Base-by-base conservation (phyloP, 2,113 vertebrate genomes). In the Cinclus mexicanus region DNA sequence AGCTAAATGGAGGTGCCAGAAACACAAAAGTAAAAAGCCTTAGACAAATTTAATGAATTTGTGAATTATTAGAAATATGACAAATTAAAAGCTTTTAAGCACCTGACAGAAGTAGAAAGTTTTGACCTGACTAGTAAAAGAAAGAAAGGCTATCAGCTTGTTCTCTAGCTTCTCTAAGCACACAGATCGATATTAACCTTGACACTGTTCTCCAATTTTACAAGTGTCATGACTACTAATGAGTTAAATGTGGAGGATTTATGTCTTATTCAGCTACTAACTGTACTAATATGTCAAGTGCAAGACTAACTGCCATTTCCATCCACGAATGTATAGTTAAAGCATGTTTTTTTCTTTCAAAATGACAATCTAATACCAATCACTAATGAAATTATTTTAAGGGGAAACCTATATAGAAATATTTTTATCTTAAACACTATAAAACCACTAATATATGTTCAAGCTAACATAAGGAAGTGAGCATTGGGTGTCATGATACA, bases 1-100 rank as follows among this genome's bases (percentile, higher is more conserved):
- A 70, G 41, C 25, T 41, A 64, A 60, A 72, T 0, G 4, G 41
- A 80, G 17, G 39, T 35, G 29, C 14, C 74, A 88, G 33, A 80
- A 87, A 65, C 0, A 7, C 4, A 12, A 9, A 55, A 55, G 20
- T 14, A 2, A 75, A 89, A 79, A 69, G 4, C 16, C 63, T 69
- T 14, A 68, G 9, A 42, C 2, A 0, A 39, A 37, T 80, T 29
- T 46, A 74, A 86, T 1, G 0, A 7, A 17, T 88, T 29, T 18
- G 9, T 57, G 11, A 82, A 78, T 33, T 49, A 3, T 4, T 72
- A 63, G 3, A 12, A n/a, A 63, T 31, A 10, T 52, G 14, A 70
- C n/a, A 85, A 65, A 72, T 31, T 23, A 37, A 5, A 44, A 55
- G 11, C 7, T 76, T 82, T 77, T 44, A 74, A 68, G 28, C 25